Evolutionary conservation across 2,888 invertebrate genomes (phyloP).

Genomic region (Cosmia pyralina): DNA sequence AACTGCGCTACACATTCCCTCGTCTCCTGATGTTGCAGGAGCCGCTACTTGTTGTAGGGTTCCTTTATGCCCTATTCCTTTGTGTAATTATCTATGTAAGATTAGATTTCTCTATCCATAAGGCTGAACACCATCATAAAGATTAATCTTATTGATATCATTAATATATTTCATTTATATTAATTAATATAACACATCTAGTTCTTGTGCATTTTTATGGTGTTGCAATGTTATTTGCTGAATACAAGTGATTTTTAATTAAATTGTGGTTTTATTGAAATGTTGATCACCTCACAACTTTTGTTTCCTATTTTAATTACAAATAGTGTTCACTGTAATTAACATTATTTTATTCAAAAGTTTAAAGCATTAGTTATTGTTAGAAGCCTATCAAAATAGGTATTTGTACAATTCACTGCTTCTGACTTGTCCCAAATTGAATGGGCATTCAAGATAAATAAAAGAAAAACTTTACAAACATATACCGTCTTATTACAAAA

Average conservation of each 20-base stretch:
- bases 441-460: slow-evolving; percentile 6
- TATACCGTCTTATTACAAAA: too few species aligned
- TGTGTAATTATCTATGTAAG: slow-evolving; percentile 98
- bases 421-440: neutral
- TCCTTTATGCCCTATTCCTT: slow-evolving; percentile 97
- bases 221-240: slow-evolving; percentile 72
- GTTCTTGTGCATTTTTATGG: slow-evolving; percentile 76
- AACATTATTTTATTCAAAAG: neutral
- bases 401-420: neutral
- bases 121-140: slow-evolving; percentile 91
- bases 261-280: slow-evolving; percentile 55
- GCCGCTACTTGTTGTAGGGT: slow-evolving; percentile 96
- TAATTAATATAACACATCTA: slow-evolving; percentile 69
- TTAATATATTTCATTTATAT: slow-evolving; percentile 67
- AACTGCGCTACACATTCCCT: slow-evolving; percentile 96
- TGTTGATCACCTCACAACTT: slow-evolving; percentile 10
- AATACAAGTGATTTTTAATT: slow-evolving; percentile 75
- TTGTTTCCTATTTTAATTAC: neutral
- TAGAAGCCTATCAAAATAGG: neutral
- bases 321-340: neutral
- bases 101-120: slow-evolving; percentile 98
- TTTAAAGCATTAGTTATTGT: neutral
- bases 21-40: slow-evolving; percentile 97
- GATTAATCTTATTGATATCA: slow-evolving; percentile 79
- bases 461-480: slow-evolving; percentile 17